Base-by-base conservation (phyloP, 1,140 invertebrate species). In the Sarcophaga peregrina region DNA sequence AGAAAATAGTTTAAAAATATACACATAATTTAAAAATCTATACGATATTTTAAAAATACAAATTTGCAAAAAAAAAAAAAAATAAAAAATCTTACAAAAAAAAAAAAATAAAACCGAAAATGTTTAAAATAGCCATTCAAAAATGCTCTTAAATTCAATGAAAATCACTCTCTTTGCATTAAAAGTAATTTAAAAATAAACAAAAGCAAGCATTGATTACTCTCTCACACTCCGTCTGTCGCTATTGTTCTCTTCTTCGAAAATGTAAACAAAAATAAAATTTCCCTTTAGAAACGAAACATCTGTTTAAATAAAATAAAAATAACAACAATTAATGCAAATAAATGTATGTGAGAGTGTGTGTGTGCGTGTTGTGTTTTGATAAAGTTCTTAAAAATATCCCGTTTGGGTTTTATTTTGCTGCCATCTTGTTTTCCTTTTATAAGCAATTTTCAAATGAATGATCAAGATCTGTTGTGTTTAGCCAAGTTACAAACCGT, bases 221-320 rank as follows among this genome's bases (percentile, higher is more conserved):
- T 8, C 37, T 72, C 62, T 72, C 20, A 17, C 62, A 25, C 62
- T 25, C 20, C 37, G 6, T 2, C 11, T 25, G 10, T 25, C 11
- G 1, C 37, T 76, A n/a, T 76, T 13, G 8, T 74, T 76, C 75
- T 78, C 75, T 17, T 78, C 48, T 78, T 50, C 13, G n/a, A 25
- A 72, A 72, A 78, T 78, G 75, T 78, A 78, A 78, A 78, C 75
- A 78, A 78, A 78, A 78, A 78, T 78, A 78, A 78, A 78, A 78
- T 52, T 78, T 78, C 47, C 75, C 75, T 76, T 48, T 76, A 76
- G 9, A 78, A 78, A 78, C 75, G 9, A 78, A 78, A 78, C 75
- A 78, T 78, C 75, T 78, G 75, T 78, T 78, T 78, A 48, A 48
- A 48, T 48, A 47, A 48, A 37, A 37, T 2, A 37, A 37, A 37